A percentile compares a stretch with the other conserved stretches of the same genome.
phyloP scores from a whole-genome alignment of 2,888 invertebrate species.

The Lottia scabra region DNA sequence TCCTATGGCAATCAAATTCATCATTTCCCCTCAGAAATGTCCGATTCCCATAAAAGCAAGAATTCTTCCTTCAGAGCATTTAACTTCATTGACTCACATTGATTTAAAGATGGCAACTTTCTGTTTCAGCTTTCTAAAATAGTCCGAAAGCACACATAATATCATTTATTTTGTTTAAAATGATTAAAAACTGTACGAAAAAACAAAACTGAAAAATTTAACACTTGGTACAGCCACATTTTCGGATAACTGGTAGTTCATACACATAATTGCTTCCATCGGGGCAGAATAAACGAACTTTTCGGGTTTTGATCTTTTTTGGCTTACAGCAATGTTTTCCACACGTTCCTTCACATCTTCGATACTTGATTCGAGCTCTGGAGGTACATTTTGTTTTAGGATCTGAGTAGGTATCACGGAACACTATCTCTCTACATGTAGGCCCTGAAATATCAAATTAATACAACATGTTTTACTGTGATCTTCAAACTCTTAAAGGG shows the following conservation, averaged over 20 bases:
- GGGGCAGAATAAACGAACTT: constrained; percentile 90
- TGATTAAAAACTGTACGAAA: too few species aligned
- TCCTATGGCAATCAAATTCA: too few species aligned
- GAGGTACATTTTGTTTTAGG: constrained; percentile 91
- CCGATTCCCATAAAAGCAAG: too few species aligned
- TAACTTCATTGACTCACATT: too few species aligned
- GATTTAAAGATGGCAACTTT: too few species aligned
- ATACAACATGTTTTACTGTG: too few species aligned
- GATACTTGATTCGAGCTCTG: constrained; percentile 89
- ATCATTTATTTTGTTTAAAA: too few species aligned
- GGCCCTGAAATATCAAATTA: constrained; percentile 73
- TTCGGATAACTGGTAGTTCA: constrained; percentile 95
- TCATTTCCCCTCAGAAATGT: too few species aligned
- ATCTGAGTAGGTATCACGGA: constrained; percentile 85
- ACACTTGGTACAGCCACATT: constrained; percentile 85
- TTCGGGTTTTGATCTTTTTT: constrained; percentile 91
- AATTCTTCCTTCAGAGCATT: too few species aligned
- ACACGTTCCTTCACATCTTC: constrained; percentile 84
- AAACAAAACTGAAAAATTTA: constrained; percentile 12
- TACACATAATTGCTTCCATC: constrained; percentile 94
- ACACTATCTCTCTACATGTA: constrained; percentile 88
- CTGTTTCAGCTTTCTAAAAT: too few species aligned
- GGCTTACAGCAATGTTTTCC: constrained; percentile 85
- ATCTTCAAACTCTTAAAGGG: too few species aligned
- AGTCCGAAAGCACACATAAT: too few species aligned